phyloP scores from a whole-genome alignment of 1,140 invertebrate genomes.

The Ceratosolen fusciceps region DNA sequence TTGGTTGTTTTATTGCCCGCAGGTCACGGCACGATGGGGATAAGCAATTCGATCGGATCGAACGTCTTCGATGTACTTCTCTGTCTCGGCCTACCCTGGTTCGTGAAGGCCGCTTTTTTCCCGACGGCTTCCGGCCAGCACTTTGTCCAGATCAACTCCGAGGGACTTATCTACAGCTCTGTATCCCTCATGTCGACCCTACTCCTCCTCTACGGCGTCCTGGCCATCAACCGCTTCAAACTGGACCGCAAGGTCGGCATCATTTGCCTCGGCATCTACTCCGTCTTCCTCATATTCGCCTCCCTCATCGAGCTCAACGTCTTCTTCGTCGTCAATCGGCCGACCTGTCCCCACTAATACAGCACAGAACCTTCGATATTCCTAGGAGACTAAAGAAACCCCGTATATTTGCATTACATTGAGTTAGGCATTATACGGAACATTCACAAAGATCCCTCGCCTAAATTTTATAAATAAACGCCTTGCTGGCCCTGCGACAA shows the following conservation, averaged over 20 bases:
- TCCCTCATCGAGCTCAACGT: conserved; percentile 88
- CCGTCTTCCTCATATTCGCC: conserved; percentile 82
- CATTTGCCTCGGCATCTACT: conserved; percentile 83
- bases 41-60: conserved; percentile 89
- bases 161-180: conserved; percentile 86
- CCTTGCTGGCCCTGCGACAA: not conserved
- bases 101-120: conserved; percentile 85
- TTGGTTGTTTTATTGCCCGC: too few relatives aligned
- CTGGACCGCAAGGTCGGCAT: conserved; percentile 83
- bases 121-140: conserved; percentile 77
- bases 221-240: conserved; percentile 83
- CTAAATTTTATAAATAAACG: too few relatives aligned
- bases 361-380: not conserved
- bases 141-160: conserved; percentile 84
- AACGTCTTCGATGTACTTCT: conserved; percentile 91
- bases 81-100: conserved; percentile 88
- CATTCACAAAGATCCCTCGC: too few relatives aligned
- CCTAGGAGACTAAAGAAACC: not conserved
- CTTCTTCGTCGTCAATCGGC: conserved; percentile 88
- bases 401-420: too few relatives aligned
- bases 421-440: too few relatives aligned
- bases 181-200: conserved; percentile 85
- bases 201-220: conserved; percentile 80
- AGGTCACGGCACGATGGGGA: conserved; percentile 89
- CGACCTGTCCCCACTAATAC: conserved; percentile 75